phyloP scores from a whole-genome alignment of 2,113 vertebrate species.

The Alexandromys fortis region DNA sequence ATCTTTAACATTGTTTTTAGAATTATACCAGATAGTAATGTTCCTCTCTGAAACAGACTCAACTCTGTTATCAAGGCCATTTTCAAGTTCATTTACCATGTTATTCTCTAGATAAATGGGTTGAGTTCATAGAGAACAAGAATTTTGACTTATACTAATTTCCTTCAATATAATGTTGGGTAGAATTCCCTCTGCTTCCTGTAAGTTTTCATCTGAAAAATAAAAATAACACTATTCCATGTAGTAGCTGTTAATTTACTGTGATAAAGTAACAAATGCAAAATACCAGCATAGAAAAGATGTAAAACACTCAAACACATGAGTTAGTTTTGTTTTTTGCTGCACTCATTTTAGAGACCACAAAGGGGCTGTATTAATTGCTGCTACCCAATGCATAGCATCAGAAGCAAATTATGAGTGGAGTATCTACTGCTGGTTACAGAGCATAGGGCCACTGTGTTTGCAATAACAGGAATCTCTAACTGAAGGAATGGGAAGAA shows the following conservation, averaged over 20 bases:
- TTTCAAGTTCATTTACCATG: neutral
- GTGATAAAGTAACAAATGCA: neutral
- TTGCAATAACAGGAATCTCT: neutral
- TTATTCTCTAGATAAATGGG: neutral
- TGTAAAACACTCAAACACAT: neutral
- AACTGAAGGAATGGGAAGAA: neutral
- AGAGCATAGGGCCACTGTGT: neutral
- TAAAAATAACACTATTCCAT: neutral
- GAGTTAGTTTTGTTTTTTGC: neutral
- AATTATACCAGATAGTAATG: neutral
- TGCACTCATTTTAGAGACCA: neutral
- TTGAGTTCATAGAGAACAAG: neutral
- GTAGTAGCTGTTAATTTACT: neutral
- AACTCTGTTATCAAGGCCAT: neutral
- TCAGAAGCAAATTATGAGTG: neutral
- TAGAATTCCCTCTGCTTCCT: neutral
- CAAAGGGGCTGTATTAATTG: neutral
- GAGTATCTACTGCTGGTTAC: neutral
- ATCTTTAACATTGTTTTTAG: neutral
- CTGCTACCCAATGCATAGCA: neutral
- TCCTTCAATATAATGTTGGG: neutral
- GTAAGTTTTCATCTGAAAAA: neutral
- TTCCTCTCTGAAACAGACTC: neutral
- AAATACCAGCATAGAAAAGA: neutral
- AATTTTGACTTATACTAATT: neutral